Percentiles rank a stretch among this genome's conserved stretches.
These are phyloP conservation scores for Oreotrochilus melanogaster DNA, from an alignment of 2,113 vertebrate species.

Conservation along the genomic window DNA sequence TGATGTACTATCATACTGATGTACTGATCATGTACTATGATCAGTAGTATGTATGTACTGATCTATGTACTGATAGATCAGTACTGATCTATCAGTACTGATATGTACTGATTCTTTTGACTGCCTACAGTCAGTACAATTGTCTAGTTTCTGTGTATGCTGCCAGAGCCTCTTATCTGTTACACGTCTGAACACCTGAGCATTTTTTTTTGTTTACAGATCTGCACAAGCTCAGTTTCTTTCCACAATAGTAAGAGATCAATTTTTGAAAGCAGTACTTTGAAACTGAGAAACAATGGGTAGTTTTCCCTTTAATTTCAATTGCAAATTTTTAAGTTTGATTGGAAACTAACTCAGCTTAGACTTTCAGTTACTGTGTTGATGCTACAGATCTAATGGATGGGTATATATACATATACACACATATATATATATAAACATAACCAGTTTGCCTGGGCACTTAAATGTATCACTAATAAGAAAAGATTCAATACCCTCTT, in stretches of 20 bases:
- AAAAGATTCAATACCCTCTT: background rate
- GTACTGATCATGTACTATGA: no score
- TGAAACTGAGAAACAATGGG: background rate
- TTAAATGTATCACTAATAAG: background rate
- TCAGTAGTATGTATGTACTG: no score
- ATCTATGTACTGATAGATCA: no score
- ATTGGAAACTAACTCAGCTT: background rate
- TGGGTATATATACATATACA: background rate
- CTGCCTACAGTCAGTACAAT: background rate
- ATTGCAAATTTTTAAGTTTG: background rate
- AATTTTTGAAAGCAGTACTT: background rate
- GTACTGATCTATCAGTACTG: no score
- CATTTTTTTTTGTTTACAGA: background rate
- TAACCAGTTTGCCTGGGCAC: background rate
- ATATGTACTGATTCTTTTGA: background rate
- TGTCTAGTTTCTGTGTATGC: background rate
- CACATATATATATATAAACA: no score
- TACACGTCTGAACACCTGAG: background rate
- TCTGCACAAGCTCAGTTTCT: background rate
- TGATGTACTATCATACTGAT: no score
- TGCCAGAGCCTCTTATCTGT: background rate
- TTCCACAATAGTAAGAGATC: background rate
- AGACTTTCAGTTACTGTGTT: background rate
- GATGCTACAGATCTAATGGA: background rate
- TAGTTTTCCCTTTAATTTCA: background rate